Conservation (phyloP, 2,113 vertebrate genomes). For the Rallus limicola region DNA sequence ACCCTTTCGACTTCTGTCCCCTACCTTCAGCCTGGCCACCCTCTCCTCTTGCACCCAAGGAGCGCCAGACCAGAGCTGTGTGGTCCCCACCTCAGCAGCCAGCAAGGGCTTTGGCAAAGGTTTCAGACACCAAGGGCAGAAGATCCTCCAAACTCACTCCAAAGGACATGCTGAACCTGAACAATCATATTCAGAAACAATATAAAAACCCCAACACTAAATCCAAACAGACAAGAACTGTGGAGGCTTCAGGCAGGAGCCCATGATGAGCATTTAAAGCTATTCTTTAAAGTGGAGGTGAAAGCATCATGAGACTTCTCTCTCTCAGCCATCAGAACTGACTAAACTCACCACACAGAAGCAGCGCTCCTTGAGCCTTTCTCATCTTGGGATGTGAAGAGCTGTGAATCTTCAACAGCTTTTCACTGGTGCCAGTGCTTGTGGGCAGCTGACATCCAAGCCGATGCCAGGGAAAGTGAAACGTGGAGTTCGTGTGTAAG, state of each 20-base stretch:
- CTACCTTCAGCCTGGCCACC: background rate
- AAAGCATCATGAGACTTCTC: background rate
- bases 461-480: background rate
- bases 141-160: background rate
- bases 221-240: background rate
- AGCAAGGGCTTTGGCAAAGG: background rate
- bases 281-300: background rate
- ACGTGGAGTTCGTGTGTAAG: background rate
- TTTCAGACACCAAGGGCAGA: background rate
- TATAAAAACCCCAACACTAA: background rate
- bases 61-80: accelerated
- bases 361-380: background rate
- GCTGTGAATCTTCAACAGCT: background rate
- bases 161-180: background rate
- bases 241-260: background rate
- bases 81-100: background rate
- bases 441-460: conserved; percentile 1
- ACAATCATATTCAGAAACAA: background rate
- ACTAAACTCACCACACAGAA: background rate
- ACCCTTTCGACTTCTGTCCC: background rate
- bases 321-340: background rate
- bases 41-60: background rate
- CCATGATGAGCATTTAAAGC: background rate
- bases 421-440: background rate
- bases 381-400: background rate